phyloP scores from a whole-genome alignment of 2,888 invertebrate genomes.

The Taenaris catops region DNA sequence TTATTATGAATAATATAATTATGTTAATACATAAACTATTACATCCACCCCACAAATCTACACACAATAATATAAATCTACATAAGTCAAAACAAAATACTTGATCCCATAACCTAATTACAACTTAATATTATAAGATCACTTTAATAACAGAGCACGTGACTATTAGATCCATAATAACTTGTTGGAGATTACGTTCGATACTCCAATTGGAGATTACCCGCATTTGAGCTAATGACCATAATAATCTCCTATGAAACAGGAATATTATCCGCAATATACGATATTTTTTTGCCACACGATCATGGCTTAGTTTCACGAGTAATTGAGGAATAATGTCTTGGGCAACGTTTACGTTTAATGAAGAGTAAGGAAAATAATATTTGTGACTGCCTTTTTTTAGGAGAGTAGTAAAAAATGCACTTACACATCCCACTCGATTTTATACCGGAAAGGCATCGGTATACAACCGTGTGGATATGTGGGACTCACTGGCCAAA shows the following conservation, averaged over 20 bases:
- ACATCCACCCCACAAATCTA: no score
- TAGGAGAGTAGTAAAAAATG: no score
- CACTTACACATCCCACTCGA: no score
- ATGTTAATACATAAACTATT: no score
- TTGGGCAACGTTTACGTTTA: not conserved
- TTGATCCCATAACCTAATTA: not conserved
- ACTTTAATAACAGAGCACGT: constrained; percentile 1
- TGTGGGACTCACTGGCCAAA: no score
- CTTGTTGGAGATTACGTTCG: constrained; percentile 16
- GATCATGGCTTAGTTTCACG: constrained; percentile 6
- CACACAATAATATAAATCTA: no score
- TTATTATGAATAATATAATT: no score
- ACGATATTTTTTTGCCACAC: constrained; percentile 4
- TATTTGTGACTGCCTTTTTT: no score
- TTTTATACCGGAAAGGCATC: no score
- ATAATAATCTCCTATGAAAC: constrained; percentile 17
- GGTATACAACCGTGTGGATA: no score
- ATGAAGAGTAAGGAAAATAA: no score
- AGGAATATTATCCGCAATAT: constrained; percentile 14
- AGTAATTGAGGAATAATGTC: constrained; percentile 7
- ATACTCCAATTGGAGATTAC: constrained; percentile 18
- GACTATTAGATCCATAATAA: constrained; percentile 9
- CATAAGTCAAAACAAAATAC: no score
- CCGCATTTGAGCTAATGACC: constrained; percentile 16
- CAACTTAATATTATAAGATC: not conserved